phyloP scores from a whole-genome alignment of 2,113 vertebrate species.

The Ia io region DNA sequence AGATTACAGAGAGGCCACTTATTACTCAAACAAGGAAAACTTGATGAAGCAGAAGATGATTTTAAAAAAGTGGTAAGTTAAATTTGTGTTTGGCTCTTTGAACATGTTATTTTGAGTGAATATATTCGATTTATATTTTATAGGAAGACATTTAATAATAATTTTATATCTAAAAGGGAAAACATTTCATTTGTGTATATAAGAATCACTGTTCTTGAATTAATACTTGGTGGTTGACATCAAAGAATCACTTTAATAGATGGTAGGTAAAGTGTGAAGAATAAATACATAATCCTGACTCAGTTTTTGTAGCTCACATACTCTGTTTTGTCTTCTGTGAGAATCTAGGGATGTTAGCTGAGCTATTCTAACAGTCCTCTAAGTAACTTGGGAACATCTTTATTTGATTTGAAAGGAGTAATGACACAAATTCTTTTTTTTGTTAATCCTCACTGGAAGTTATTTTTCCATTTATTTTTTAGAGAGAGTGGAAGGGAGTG shows the following conservation, averaged over 20 bases:
- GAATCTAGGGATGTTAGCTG: background rate
- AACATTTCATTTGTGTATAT: background rate
- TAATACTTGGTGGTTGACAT: conserved; percentile 21
- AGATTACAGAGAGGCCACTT: conserved; percentile 96
- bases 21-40: conserved; percentile 94
- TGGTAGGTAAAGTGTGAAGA: background rate
- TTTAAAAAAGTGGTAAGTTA: conserved; percentile 96
- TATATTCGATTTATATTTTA: background rate
- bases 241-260: background rate
- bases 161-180: conserved; percentile 27
- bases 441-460: no score
- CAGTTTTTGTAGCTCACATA: background rate
- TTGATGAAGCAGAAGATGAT: conserved; percentile 96
- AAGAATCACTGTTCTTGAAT: background rate
- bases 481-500: no score
- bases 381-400: background rate
- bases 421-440: background rate
- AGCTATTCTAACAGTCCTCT: background rate
- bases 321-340: background rate
- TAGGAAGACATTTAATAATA: background rate
- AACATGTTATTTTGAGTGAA: conserved; percentile 11
- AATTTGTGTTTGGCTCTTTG: conserved; percentile 45
- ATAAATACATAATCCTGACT: background rate
- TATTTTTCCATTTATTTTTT: no score
- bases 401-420: background rate